phyloP scores from a whole-genome alignment of 1,140 invertebrate species.

The Lordiphosa stackelbergi region DNA sequence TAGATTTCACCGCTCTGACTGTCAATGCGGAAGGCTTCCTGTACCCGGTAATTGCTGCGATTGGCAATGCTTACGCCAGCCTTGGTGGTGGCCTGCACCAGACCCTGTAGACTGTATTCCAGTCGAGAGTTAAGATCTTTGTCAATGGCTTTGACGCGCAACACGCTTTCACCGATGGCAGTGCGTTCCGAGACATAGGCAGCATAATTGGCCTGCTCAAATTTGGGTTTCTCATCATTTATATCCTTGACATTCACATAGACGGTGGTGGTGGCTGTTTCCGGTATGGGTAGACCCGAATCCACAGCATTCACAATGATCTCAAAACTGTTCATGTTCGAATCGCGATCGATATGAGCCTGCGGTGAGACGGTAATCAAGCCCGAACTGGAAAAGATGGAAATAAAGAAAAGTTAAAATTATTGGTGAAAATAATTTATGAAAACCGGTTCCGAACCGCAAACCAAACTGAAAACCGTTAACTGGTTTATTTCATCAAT shows the following conservation, averaged over 20 bases:
- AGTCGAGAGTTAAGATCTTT: slow-evolving; percentile 84
- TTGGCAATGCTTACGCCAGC: slow-evolving; percentile 84
- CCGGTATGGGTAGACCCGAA: slow-evolving; percentile 84
- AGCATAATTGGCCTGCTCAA: slow-evolving; percentile 82
- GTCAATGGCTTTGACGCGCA: slow-evolving; percentile 83
- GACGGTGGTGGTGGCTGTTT: slow-evolving; percentile 86
- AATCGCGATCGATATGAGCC: slow-evolving; percentile 85
- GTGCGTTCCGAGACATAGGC: slow-evolving; percentile 85
- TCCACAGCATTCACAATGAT: slow-evolving; percentile 86
- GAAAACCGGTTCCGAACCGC: too few species aligned
- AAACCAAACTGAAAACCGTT: too few species aligned
- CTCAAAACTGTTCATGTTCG: slow-evolving; percentile 82
- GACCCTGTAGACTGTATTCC: slow-evolving; percentile 83
- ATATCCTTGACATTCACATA: slow-evolving; percentile 86
- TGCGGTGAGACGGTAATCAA: slow-evolving; percentile 85
- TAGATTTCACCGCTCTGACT: slow-evolving; percentile 83
- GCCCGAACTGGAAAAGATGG: slow-evolving; percentile 79
- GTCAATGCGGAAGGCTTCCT: slow-evolving; percentile 85
- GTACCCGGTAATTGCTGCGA: slow-evolving; percentile 82
- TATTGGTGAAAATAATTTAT: too few species aligned
- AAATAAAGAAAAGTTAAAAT: neutral
- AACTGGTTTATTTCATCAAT: too few species aligned
- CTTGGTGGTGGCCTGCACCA: slow-evolving; percentile 85
- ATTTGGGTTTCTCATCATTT: slow-evolving; percentile 89
- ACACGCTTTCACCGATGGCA: slow-evolving; percentile 81